Conservation (phyloP, 2,797 vertebrate genomes). For the Paedocypris micromegethes region DNA sequence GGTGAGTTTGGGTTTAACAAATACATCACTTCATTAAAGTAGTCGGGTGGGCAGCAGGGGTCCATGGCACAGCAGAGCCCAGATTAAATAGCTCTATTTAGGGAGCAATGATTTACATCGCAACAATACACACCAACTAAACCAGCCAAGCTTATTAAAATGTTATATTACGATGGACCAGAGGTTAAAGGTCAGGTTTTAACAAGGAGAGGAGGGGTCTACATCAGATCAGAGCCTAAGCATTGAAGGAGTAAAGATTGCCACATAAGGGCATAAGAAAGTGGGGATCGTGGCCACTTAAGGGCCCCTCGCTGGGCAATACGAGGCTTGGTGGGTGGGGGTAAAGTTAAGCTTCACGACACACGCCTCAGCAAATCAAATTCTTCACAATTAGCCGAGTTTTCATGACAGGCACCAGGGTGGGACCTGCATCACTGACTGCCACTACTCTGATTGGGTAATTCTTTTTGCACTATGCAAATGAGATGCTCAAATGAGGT, state of each 20-base stretch:
- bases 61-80: constrained; percentile 78
- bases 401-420: constrained; percentile 84
- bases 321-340: constrained; percentile 58
- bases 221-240: constrained; percentile 5
- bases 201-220: constrained; percentile 23
- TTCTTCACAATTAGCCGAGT: constrained; percentile 99
- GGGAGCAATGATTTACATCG: constrained; percentile 19
- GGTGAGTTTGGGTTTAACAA: constrained; percentile 60
- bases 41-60: constrained; percentile 54
- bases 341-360: constrained; percentile 73
- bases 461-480: constrained; percentile 87
- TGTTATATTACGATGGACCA: constrained; percentile 17
- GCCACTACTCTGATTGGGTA: constrained; percentile 89
- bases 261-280: constrained; percentile 41
- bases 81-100: constrained; percentile 52
- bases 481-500: constrained; percentile 66
- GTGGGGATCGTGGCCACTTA: constrained; percentile 63
- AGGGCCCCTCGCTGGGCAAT: constrained; percentile 69
- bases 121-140: constrained; percentile 9
- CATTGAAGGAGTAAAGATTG: neutral
- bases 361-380: constrained; percentile 86
- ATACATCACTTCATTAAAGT: constrained; percentile 45
- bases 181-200: constrained; percentile 33
- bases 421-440: constrained; percentile 81
- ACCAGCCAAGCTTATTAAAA: constrained; percentile 44